Percentiles rank a stretch among this genome's conserved stretches.
Conservation (phyloP, 2,113 vertebrate species). For the Tragelaphus scriptus region DNA sequence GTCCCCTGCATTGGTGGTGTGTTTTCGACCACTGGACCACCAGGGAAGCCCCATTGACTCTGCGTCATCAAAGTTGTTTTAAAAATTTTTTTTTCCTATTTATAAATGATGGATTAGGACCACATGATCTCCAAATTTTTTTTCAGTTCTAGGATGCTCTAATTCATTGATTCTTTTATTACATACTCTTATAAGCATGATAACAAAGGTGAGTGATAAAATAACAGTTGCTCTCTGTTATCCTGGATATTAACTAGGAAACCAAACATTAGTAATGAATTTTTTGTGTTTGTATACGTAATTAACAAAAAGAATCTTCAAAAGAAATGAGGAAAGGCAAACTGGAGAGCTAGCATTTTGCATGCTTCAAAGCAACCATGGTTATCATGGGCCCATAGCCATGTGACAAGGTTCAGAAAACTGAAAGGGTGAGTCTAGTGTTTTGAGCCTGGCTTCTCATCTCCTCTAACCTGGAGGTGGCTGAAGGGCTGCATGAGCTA, state of each 20-base stretch:
- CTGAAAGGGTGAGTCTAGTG: neutral
- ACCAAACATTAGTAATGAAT: neutral
- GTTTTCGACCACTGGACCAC: neutral
- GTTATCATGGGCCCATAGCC: neutral
- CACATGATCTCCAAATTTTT: neutral
- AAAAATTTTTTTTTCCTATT: no score
- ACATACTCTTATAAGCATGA: neutral
- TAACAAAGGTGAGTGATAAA: constrained; percentile 10
- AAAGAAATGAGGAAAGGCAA: constrained; percentile 3
- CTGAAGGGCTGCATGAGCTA: neutral
- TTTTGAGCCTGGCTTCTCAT: neutral
- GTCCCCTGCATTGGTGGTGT: neutral
- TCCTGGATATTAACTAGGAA: constrained; percentile 37
- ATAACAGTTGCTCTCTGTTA: neutral
- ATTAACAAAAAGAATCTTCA: neutral
- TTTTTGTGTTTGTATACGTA: constrained; percentile 1
- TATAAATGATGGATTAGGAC: neutral
- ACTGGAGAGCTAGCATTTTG: neutral
- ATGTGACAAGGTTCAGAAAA: neutral
- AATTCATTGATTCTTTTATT: neutral
- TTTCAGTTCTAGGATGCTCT: neutral
- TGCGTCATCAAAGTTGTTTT: neutral
- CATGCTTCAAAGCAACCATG: neutral
- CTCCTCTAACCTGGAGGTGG: neutral
- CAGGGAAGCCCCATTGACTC: neutral